phyloP scores from a whole-genome alignment of 2,797 vertebrate genomes.

The Cephalopachus bancanus region DNA sequence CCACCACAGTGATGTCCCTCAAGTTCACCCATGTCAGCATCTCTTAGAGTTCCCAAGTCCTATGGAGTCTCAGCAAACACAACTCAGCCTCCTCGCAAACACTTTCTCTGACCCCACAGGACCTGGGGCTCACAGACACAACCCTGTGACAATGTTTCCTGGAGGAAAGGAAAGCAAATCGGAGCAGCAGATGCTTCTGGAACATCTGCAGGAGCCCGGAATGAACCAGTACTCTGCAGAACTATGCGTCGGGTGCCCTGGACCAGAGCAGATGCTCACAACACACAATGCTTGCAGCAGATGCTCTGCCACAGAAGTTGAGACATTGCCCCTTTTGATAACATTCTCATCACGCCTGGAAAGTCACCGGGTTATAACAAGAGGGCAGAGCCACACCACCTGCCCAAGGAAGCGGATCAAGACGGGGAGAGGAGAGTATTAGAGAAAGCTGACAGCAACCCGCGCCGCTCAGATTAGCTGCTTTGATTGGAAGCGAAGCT shows the following conservation, averaged over 20 bases:
- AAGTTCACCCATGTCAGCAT: not conserved
- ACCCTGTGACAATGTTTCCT: fast-evolving
- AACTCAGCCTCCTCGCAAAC: too few species aligned
- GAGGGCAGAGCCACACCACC: not conserved
- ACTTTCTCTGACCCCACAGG: not conserved
- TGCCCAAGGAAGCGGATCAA: not conserved
- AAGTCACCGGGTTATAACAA: not conserved
- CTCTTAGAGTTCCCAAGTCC: not conserved
- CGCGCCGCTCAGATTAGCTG: not conserved
- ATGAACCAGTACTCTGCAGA: not conserved
- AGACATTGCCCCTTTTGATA: not conserved
- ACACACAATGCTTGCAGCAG: too few species aligned
- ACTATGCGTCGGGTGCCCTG: fast-evolving
- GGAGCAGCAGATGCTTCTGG: fast-evolving
- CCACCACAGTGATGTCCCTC: not conserved
- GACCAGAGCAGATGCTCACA: not conserved
- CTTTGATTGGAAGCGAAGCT: not conserved
- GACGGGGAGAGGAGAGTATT: not conserved
- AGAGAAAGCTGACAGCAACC: not conserved
- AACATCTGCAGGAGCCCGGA: fast-evolving
- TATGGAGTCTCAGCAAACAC: not conserved
- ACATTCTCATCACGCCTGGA: not conserved
- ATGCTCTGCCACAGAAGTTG: not conserved
- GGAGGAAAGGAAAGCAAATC: not conserved
- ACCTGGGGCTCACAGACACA: not conserved